Evolutionary conservation across 2,888 invertebrate genomes (phyloP).

Genomic region (Zeuzera pyrina): DNA sequence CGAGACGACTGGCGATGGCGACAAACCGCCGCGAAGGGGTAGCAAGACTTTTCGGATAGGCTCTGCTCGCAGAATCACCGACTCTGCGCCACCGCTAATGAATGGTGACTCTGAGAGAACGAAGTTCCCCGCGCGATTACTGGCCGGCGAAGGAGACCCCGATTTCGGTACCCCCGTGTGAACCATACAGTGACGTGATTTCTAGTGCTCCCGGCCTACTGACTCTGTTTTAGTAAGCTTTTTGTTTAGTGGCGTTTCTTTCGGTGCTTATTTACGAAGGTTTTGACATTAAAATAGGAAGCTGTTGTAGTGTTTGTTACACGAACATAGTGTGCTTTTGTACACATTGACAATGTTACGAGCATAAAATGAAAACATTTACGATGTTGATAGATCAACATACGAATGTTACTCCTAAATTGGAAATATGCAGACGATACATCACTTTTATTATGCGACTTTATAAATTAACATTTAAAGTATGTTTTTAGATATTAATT

Average conservation of each 20-base stretch:
- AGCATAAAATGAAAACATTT: no score
- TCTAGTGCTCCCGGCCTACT: neutral
- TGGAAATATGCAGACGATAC: no score
- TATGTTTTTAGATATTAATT: no score
- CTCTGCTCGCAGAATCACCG: slow-evolving; percentile 53
- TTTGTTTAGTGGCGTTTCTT: neutral
- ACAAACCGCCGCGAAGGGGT: no score
- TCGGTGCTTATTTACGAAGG: neutral
- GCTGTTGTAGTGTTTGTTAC: no score
- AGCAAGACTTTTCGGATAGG: slow-evolving; percentile 51
- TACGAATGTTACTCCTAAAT: no score
- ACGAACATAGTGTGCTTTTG: no score
- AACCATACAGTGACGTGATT: slow-evolving; percentile 19
- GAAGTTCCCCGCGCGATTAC: slow-evolving; percentile 26
- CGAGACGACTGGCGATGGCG: slow-evolving; percentile 42
- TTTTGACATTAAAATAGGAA: no score
- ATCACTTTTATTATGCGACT: no score
- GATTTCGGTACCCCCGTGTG: slow-evolving; percentile 80
- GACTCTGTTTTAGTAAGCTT: slow-evolving; percentile 1
- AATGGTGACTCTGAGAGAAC: slow-evolving; percentile 34
- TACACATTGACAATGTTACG: no score
- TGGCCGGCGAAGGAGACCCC: slow-evolving; percentile 75
- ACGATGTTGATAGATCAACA: no score
- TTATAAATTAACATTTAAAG: no score
- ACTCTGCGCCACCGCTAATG: slow-evolving; percentile 21